phyloP scores from a whole-genome alignment of 1,140 invertebrate genomes.

The Telenomus remus region DNA sequence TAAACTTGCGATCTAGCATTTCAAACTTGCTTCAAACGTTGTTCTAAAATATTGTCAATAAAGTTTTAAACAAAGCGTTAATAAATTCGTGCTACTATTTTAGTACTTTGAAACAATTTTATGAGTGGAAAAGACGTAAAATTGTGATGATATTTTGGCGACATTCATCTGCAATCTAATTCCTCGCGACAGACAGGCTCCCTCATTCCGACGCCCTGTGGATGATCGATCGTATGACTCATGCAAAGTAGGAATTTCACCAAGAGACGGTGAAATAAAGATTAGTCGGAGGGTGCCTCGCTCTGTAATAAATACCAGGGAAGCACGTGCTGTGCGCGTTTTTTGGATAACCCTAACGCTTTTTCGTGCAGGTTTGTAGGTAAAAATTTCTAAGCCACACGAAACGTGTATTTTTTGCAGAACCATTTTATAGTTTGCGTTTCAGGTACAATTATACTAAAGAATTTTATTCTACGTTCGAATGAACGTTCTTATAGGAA shows the following conservation, averaged over 20 bases:
- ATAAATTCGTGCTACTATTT: no score
- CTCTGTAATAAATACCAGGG: constrained; percentile 47
- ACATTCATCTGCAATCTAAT: constrained; percentile 48
- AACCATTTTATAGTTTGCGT: no score
- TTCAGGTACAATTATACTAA: no score
- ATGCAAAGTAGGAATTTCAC: constrained; percentile 52
- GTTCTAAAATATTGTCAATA: no score
- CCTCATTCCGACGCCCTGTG: constrained; percentile 33
- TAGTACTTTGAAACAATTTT: no score
- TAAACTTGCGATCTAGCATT: no score
- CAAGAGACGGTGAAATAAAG: constrained; percentile 53
- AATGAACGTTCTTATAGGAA: no score
- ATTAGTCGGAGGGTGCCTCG: constrained; percentile 53
- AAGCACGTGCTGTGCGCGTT: constrained; percentile 52
- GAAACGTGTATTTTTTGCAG: constrained; percentile 15
- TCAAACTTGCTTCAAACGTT: no score
- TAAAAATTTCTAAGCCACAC: constrained; percentile 27
- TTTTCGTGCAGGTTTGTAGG: constrained; percentile 21
- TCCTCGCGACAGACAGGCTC: constrained; percentile 24
- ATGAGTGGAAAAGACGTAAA: neutral
- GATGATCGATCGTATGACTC: constrained; percentile 56
- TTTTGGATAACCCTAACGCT: constrained; percentile 21
- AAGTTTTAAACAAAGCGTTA: no score
- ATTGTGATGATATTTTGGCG: constrained; percentile 26
- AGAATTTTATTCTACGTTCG: no score